A percentile compares a stretch with the other conserved stretches of the same genome.
These are phyloP conservation scores for Zaprionus davidi DNA, from an alignment of 1,140 invertebrate genomes.

Conservation along the genomic window DNA sequence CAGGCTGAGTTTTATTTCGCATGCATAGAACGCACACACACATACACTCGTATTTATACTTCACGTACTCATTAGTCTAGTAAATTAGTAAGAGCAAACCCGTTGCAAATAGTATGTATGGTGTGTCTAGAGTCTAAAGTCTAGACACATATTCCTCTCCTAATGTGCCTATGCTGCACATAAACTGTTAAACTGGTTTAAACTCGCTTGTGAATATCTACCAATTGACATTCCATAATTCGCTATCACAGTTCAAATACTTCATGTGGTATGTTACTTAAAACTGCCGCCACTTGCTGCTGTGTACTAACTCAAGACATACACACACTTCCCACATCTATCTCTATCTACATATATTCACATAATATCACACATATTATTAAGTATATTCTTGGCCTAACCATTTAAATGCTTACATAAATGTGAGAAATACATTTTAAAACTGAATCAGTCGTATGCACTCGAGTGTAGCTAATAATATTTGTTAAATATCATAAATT, in stretches of 20 bases:
- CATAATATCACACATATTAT: background rate
- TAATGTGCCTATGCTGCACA: background rate
- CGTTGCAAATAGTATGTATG: background rate
- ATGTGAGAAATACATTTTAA: conserved; percentile 1
- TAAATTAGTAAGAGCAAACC: background rate
- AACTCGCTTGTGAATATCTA: background rate
- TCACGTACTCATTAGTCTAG: background rate
- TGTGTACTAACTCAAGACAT: background rate
- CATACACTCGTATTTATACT: background rate
- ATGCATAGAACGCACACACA: background rate
- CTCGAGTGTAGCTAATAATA: conserved; percentile 3
- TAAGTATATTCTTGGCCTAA: background rate
- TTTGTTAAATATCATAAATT: conserved; percentile 2
- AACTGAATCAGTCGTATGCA: background rate
- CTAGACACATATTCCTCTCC: background rate
- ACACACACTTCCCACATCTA: background rate
- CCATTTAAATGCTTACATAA: background rate
- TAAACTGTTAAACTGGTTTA: background rate
- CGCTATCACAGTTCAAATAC: conserved; percentile 14
- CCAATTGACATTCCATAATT: conserved; percentile 1
- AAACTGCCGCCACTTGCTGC: background rate
- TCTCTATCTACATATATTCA: background rate
- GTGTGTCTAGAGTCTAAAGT: conserved; percentile 2
- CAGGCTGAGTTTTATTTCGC: conserved; percentile 10
- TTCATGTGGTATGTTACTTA: background rate